These are phyloP conservation scores for Opisthograptis luteolata DNA, from an alignment of 2,888 invertebrate genomes.

Conservation along the genomic window DNA sequence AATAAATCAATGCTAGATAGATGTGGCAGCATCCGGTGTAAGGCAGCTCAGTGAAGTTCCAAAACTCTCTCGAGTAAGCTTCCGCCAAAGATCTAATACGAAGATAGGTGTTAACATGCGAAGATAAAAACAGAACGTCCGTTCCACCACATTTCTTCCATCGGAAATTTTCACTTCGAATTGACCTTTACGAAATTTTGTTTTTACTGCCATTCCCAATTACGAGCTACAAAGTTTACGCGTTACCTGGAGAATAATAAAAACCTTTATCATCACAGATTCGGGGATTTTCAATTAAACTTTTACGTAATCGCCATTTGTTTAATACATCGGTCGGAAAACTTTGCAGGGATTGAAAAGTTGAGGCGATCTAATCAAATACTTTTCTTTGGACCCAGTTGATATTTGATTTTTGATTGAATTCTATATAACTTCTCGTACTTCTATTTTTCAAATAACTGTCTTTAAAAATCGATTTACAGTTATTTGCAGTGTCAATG, in stretches of 20 bases:
- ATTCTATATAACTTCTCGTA: no score
- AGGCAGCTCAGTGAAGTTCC: slow-evolving; percentile 37
- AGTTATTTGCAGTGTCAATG: no score
- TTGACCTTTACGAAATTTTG: slow-evolving; percentile 41
- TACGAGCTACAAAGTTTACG: slow-evolving; percentile 54
- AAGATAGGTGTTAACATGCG: slow-evolving; percentile 14
- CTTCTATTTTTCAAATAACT: no score
- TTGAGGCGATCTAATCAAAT: slow-evolving; percentile 56
- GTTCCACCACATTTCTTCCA: slow-evolving; percentile 1
- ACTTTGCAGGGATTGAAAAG: slow-evolving; percentile 52
- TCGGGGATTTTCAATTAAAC: slow-evolving; percentile 65
- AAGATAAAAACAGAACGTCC: slow-evolving; percentile 16
- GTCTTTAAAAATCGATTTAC: no score
- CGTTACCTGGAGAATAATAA: slow-evolving; percentile 59
- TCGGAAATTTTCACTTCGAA: slow-evolving; percentile 20
- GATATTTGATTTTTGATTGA: slow-evolving; percentile 34
- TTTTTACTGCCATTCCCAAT: slow-evolving; percentile 53
- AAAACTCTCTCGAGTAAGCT: slow-evolving; percentile 29
- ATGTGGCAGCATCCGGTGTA: slow-evolving; percentile 9
- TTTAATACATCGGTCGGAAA: slow-evolving; percentile 51
- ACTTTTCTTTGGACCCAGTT: slow-evolving; percentile 45
- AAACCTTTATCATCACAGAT: slow-evolving; percentile 62
- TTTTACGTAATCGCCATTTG: slow-evolving; percentile 62
- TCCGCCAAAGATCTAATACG: slow-evolving; percentile 37
- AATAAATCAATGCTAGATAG: no score